A percentile compares a stretch with the other conserved stretches of the same genome.
These are phyloP conservation scores for Ctena decussata DNA, from an alignment of 2,888 invertebrate genomes.

Conservation along the genomic window DNA sequence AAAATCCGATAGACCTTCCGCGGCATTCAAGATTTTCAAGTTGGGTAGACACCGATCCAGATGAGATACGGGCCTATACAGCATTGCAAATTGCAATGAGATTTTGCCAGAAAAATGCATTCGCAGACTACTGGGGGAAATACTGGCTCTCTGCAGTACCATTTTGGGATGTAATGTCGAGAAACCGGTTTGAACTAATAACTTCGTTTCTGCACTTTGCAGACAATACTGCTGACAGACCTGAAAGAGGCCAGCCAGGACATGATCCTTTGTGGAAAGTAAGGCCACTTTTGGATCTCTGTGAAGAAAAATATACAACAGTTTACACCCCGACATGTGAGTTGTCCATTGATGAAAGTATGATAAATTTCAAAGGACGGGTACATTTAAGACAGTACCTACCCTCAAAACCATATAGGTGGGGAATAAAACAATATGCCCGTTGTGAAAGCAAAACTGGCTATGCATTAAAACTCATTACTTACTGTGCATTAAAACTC, in stretches of 20 bases:
- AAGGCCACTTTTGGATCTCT: slow-evolving; percentile 23
- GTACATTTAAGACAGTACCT: slow-evolving; percentile 43
- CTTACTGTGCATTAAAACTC: slow-evolving; percentile 23
- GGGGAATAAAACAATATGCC: slow-evolving; percentile 45
- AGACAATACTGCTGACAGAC: no score
- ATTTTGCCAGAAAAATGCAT: no score
- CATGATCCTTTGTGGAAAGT: slow-evolving; percentile 35
- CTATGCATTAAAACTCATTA: slow-evolving; percentile 32
- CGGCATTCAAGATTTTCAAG: background rate
- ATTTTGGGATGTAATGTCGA: no score
- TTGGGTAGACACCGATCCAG: slow-evolving; percentile 17
- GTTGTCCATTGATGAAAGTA: slow-evolving; percentile 37
- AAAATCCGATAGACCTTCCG: background rate
- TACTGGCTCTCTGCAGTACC: no score
- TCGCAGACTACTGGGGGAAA: slow-evolving; percentile 32
- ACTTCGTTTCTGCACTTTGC: slow-evolving; percentile 16
- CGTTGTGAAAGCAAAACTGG: slow-evolving; percentile 54
- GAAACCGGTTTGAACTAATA: no score
- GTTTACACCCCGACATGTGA: slow-evolving; percentile 27
- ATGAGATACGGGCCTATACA: slow-evolving; percentile 24
- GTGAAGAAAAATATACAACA: slow-evolving; percentile 23
- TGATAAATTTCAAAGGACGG: slow-evolving; percentile 56
- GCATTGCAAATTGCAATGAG: no score
- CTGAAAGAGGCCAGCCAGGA: background rate
- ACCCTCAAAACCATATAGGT: slow-evolving; percentile 41